phyloP scores from a whole-genome alignment of 2,888 invertebrate species.

The Drosophila subsilvestris region DNA sequence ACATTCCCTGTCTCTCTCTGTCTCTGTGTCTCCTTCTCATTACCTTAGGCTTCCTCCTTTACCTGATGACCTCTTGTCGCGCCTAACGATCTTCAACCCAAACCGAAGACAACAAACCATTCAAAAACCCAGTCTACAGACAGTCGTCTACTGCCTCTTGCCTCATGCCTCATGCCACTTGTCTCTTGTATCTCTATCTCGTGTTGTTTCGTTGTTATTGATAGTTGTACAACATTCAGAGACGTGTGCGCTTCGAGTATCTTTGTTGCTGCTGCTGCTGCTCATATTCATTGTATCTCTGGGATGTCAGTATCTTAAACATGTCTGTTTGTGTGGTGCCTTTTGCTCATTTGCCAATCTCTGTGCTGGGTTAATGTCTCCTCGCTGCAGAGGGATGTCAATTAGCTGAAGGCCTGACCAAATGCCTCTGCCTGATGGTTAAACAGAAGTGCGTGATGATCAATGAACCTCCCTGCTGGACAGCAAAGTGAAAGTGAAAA shows the following conservation, averaged over 20 bases:
- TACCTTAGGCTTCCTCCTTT: conserved; percentile 31
- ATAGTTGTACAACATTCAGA: conserved; percentile 33
- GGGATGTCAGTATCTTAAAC: conserved; percentile 32
- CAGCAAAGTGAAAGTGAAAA: conserved; percentile 41
- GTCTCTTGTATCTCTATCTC: conserved; percentile 18
- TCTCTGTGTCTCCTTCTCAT: conserved; percentile 29
- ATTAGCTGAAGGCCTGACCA: conserved; percentile 26
- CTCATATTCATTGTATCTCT: not conserved
- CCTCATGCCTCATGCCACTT: conserved; percentile 8
- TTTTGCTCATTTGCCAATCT: conserved; percentile 60
- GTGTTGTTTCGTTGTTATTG: conserved; percentile 48
- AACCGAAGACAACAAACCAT: conserved; percentile 29
- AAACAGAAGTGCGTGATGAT: conserved; percentile 36
- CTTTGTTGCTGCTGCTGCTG: conserved; percentile 2
- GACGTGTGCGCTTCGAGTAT: conserved; percentile 19
- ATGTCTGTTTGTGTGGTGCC: conserved; percentile 32
- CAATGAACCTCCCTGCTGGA: conserved; percentile 33
- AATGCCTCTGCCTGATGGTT: conserved; percentile 26
- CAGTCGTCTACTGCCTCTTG: conserved; percentile 25
- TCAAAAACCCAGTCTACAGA: conserved; percentile 42
- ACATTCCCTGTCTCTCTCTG: not conserved
- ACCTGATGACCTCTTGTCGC: conserved; percentile 63
- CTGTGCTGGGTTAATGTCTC: conserved; percentile 52
- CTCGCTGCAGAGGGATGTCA: conserved; percentile 39
- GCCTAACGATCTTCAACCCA: conserved; percentile 80